Conservation (phyloP, 2,113 vertebrate genomes). For the Cyprinodon variegatus region DNA sequence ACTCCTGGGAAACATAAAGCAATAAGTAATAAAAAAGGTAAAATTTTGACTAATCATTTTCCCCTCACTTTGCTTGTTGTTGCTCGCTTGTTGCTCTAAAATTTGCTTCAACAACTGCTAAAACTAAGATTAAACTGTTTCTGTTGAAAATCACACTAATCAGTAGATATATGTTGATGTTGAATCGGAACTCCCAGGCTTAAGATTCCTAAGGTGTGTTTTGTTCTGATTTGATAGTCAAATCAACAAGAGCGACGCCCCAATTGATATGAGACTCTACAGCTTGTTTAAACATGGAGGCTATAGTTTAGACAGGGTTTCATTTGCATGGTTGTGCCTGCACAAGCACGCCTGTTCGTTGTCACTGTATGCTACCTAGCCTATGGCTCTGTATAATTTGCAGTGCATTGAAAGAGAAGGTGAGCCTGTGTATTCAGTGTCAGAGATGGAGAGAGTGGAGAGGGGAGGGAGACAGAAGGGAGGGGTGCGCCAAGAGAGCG, state of each 20-base stretch:
- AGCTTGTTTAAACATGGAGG: slow-evolving; percentile 32
- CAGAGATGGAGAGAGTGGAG: slow-evolving; percentile 21
- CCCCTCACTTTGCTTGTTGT: too few relatives aligned
- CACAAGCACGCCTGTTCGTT: not conserved
- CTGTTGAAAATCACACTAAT: not conserved
- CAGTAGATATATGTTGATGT: not conserved
- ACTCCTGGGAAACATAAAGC: not conserved
- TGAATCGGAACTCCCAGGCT: not conserved
- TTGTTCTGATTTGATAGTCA: slow-evolving; percentile 41
- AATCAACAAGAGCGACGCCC: slow-evolving; percentile 16
- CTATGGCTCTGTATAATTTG: slow-evolving; percentile 20
- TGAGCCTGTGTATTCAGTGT: slow-evolving; percentile 42
- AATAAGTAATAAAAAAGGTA: too few relatives aligned
- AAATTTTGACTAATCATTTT: too few relatives aligned
- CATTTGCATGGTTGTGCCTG: slow-evolving; percentile 32
- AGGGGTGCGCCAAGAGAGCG: slow-evolving; percentile 58
- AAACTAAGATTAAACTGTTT: not conserved
- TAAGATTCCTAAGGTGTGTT: not conserved
- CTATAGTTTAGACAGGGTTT: not conserved
- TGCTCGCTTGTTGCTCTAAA: not conserved
- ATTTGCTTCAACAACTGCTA: too few relatives aligned
- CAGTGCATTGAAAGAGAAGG: slow-evolving; percentile 50
- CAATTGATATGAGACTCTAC: not conserved
- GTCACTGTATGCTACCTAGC: slow-evolving; percentile 7
- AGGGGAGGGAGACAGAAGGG: slow-evolving; percentile 21